These are phyloP conservation scores for Diglossa cyanea DNA, from an alignment of 2,797 vertebrate genomes.

Conservation along the genomic window DNA sequence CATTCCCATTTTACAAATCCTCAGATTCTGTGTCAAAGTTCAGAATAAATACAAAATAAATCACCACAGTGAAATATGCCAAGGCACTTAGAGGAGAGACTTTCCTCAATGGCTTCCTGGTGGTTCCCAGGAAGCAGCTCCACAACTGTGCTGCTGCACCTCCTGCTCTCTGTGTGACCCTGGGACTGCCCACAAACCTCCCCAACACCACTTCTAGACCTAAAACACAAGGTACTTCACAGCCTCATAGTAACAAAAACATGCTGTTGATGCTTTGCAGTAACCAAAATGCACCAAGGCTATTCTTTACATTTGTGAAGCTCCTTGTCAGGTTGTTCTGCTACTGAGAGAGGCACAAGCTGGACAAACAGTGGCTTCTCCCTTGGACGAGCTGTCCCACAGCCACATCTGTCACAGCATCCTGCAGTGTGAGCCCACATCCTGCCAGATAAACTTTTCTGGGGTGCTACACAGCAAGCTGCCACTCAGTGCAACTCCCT, in stretches of 20 bases:
- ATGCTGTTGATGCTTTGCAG: neutral
- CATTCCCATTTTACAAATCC: neutral
- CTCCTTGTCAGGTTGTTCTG: neutral
- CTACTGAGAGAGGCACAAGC: neutral
- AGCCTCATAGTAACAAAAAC: neutral
- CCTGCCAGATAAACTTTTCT: neutral
- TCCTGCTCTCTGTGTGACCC: rapidly evolving
- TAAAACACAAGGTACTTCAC: neutral
- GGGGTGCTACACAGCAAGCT: neutral
- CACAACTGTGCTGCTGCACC: rapidly evolving
- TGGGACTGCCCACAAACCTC: neutral
- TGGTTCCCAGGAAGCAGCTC: neutral
- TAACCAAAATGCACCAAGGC: neutral
- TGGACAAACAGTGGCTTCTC: neutral
- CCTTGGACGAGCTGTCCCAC: rapidly evolving
- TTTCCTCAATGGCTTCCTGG: rapidly evolving
- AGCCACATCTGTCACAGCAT: neutral
- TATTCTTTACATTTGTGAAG: neutral
- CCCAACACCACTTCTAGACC: neutral
- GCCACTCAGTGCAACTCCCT: neutral
- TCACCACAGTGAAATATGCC: rapidly evolving
- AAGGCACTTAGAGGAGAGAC: neutral
- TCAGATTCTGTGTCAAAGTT: neutral
- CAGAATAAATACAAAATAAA: neutral
- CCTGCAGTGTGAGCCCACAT: neutral